Conservation (phyloP, 2,888 invertebrate species). For the Netelia fuscicornis region DNA sequence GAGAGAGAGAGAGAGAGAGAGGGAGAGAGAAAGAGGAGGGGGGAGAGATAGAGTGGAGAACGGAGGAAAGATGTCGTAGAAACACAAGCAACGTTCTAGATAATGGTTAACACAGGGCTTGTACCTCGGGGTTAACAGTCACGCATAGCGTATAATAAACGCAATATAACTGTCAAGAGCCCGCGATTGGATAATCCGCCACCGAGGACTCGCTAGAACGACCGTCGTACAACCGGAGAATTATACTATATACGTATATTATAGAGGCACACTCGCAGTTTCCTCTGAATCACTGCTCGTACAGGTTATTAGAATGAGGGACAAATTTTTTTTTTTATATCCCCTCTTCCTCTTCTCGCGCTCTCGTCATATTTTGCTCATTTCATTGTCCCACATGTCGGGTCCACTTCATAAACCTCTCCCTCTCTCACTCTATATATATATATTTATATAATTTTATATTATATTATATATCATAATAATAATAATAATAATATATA, state of each 20-base stretch:
- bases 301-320: constrained; percentile 39
- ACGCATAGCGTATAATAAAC: constrained; percentile 31
- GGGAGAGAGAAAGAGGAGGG: no score
- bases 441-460: no score
- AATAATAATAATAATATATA: no score
- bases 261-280: neutral
- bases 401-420: neutral
- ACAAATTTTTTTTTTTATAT: constrained; percentile 25
- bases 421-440: neutral
- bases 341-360: neutral
- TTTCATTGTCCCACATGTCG: neutral
- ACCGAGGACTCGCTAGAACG: neutral
- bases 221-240: neutral
- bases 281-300: constrained; percentile 33
- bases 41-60: no score
- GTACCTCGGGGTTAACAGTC: constrained; percentile 56
- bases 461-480: no score
- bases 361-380: neutral
- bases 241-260: neutral
- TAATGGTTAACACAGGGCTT: constrained; percentile 29
- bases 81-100: neutral
- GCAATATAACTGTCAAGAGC: constrained; percentile 31
- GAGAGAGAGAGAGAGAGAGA: neutral
- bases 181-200: constrained; percentile 52
- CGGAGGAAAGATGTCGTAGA: neutral